These are phyloP conservation scores for Automeris io DNA, from an alignment of 2,888 invertebrate genomes.

Conservation along the genomic window DNA sequence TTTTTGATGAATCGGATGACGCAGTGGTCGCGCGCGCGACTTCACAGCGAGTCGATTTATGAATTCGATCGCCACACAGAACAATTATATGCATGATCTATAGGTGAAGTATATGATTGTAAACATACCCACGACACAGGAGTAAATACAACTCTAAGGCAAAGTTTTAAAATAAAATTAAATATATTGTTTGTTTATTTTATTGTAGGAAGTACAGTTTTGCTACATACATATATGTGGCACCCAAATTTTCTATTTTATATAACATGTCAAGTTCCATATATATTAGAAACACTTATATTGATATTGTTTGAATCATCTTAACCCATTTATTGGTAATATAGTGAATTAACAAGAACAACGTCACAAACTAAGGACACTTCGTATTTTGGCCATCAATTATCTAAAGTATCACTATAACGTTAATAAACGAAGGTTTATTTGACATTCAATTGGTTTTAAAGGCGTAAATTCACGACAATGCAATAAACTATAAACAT, in stretches of 20 bases:
- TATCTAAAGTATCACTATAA: slow-evolving; percentile 24
- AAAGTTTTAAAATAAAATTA: no score
- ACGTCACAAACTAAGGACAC: slow-evolving; percentile 19
- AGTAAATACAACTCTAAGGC: no score
- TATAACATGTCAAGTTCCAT: neutral
- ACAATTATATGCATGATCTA: no score
- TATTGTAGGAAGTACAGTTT: no score
- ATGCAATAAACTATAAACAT: slow-evolving; percentile 27
- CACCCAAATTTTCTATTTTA: neutral
- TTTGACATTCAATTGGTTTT: slow-evolving; percentile 34
- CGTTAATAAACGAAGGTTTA: slow-evolving; percentile 33
- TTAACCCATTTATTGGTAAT: slow-evolving; percentile 3
- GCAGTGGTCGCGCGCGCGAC: no score
- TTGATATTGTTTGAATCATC: neutral
- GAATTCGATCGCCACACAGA: no score
- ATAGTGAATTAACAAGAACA: slow-evolving; percentile 5
- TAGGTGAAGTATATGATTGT: no score
- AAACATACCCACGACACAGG: no score
- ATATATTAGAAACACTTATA: neutral
- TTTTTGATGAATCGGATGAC: no score
- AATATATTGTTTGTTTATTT: no score
- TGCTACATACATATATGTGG: no score
- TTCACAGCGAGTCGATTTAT: no score
- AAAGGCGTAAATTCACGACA: slow-evolving; percentile 30
- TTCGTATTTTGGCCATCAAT: slow-evolving; percentile 14